These are phyloP conservation scores for Eumerus sabulonum DNA, from an alignment of 2,888 invertebrate genomes.

Conservation along the genomic window DNA sequence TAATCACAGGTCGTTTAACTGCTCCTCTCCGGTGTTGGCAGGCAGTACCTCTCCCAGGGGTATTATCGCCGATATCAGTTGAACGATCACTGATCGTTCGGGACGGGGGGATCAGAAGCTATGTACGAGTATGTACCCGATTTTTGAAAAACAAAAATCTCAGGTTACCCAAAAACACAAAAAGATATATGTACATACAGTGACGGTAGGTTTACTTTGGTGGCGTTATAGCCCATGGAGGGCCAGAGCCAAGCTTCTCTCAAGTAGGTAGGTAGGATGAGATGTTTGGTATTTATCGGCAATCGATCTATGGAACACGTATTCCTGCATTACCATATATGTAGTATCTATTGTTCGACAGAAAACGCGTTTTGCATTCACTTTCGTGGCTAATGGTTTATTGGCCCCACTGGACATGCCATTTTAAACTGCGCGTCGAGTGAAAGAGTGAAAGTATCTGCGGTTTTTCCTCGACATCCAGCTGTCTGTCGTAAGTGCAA, in stretches of 20 bases:
- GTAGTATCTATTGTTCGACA: slow-evolving; percentile 23
- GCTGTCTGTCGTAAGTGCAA: slow-evolving; percentile 49
- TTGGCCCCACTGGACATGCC: slow-evolving; percentile 34
- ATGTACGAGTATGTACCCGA: slow-evolving; percentile 39
- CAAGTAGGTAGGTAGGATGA: not conserved
- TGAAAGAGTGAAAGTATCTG: slow-evolving; percentile 65
- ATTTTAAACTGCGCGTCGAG: slow-evolving; percentile 30
- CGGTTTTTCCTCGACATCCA: slow-evolving; percentile 42
- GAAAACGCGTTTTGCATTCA: slow-evolving; percentile 41
- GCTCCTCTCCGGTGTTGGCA: slow-evolving; percentile 27
- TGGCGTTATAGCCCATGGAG: too few species aligned
- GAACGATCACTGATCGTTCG: slow-evolving; percentile 9
- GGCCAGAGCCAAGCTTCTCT: too few species aligned
- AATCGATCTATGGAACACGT: slow-evolving; percentile 43
- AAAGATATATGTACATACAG: too few species aligned
- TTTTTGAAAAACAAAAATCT: slow-evolving; percentile 60
- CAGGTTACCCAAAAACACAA: slow-evolving; percentile 42
- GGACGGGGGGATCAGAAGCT: slow-evolving; percentile 4
- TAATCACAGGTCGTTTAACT: slow-evolving; percentile 13
- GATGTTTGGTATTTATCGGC: slow-evolving; percentile 44
- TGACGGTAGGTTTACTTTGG: too few species aligned
- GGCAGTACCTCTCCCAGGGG: slow-evolving; percentile 59
- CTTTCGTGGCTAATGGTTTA: slow-evolving; percentile 31
- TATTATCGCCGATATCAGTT: slow-evolving; percentile 62
- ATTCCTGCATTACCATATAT: too few species aligned